phyloP scores from a whole-genome alignment of 2,113 vertebrate genomes.

The Oophaga pumilio region DNA sequence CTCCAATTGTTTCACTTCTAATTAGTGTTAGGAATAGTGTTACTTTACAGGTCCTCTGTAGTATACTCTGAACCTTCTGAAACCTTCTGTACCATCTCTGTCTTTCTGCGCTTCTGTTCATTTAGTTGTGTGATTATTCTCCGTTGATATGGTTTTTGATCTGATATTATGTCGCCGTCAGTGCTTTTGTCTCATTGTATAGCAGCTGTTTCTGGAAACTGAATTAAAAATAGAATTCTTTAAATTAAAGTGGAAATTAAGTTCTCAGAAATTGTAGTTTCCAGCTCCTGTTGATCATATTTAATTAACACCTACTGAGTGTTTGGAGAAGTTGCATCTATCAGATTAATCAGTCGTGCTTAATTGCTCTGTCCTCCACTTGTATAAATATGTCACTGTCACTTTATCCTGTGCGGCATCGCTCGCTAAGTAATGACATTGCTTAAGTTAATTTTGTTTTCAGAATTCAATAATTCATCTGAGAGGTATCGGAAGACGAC shows the following conservation, averaged over 20 bases:
- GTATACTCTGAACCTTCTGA: no score
- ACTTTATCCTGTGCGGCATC: constrained; percentile 63
- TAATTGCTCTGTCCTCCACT: constrained; percentile 20
- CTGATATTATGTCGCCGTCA: no score
- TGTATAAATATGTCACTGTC: constrained; percentile 29
- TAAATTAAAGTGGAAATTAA: background rate
- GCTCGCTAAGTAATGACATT: constrained; percentile 74
- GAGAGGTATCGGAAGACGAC: constrained; percentile 74
- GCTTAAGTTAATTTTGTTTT: constrained; percentile 79
- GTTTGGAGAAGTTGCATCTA: background rate
- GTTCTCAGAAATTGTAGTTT: background rate
- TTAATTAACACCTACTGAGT: background rate
- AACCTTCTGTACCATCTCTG: no score
- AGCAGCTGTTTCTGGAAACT: no score
- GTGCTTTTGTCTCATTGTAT: no score
- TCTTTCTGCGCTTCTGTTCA: no score
- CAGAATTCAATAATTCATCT: constrained; percentile 82
- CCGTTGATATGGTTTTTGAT: no score
- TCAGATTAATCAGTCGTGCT: constrained; percentile 7
- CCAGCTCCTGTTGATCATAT: background rate
- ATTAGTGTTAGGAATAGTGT: no score
- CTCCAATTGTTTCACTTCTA: background rate
- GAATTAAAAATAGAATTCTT: no score
- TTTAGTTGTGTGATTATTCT: no score
- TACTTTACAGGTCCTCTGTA: no score